Evolutionary conservation across 2,888 invertebrate species (phyloP).

Genomic region (Lepidonotus clava): DNA sequence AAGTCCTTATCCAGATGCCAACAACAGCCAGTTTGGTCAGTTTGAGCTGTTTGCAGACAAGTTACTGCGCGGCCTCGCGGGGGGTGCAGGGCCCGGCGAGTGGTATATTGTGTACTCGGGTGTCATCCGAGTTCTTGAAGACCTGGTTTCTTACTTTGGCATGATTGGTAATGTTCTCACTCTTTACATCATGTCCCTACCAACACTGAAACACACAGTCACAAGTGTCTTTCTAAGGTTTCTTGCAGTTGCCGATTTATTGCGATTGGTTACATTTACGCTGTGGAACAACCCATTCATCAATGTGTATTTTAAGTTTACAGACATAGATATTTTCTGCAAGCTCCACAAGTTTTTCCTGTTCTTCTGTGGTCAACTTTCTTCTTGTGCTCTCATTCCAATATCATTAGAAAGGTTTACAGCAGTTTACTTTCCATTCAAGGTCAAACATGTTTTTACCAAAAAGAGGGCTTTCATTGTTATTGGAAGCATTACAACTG

Average conservation of each 20-base stretch:
- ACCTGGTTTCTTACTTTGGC: too few relatives aligned
- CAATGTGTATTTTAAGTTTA: neutral
- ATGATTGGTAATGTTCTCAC: neutral
- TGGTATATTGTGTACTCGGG: too few relatives aligned
- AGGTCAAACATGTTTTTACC: neutral
- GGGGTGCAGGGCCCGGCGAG: too few relatives aligned
- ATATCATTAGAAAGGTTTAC: conserved; percentile 3
- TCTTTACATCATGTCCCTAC: neutral
- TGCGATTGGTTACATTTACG: neutral
- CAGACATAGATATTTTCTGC: neutral
- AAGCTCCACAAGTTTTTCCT: neutral
- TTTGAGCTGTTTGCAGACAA: too few relatives aligned
- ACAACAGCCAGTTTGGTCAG: too few relatives aligned
- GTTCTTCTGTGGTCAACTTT: neutral
- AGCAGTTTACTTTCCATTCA: neutral
- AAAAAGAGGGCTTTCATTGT: neutral
- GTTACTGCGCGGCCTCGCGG: too few relatives aligned
- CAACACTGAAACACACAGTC: neutral
- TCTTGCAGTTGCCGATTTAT: neutral
- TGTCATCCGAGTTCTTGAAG: too few relatives aligned
- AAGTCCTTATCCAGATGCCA: too few relatives aligned
- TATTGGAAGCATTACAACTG: neutral
- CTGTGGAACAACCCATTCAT: neutral
- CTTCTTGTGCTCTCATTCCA: neutral
- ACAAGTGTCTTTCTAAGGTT: neutral